Evolutionary conservation across 2,888 invertebrate genomes (phyloP).

Genomic region (Sisyra nigra): DNA sequence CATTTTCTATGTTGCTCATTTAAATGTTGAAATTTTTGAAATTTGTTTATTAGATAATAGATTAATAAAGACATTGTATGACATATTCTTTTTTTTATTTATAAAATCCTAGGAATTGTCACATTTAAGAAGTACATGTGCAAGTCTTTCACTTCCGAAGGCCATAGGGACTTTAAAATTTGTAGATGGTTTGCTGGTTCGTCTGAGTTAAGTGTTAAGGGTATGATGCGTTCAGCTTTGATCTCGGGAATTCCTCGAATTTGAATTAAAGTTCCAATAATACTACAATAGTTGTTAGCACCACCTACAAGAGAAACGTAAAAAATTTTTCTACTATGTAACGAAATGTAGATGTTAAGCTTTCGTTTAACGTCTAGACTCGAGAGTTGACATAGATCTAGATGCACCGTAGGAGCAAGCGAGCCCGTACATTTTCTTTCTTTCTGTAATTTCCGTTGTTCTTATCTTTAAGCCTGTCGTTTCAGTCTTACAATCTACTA

Average conservation of each 20-base stretch:
- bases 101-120: slow-evolving; percentile 6
- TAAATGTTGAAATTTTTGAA: neutral
- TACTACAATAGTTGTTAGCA: slow-evolving; percentile 10
- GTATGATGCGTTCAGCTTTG: slow-evolving; percentile 7
- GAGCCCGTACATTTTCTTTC: no score
- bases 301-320: no score
- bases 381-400: no score
- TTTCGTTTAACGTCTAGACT: no score
- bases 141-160: slow-evolving; percentile 13
- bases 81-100: slow-evolving; percentile 2
- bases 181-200: slow-evolving; percentile 9
- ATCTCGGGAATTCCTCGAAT: slow-evolving; percentile 13
- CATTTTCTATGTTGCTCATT: neutral
- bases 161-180: slow-evolving; percentile 12
- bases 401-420: no score
- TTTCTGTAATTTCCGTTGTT: no score
- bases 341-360: no score
- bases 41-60: neutral
- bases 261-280: slow-evolving; percentile 11
- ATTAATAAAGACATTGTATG: neutral
- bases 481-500: no score
- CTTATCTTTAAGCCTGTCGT: no score
- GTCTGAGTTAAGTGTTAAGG: neutral
- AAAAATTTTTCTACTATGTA: no score
- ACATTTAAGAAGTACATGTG: slow-evolving; percentile 8